Base-by-base conservation (phyloP, 2,888 invertebrate species). In the Mycalesis mineus region DNA sequence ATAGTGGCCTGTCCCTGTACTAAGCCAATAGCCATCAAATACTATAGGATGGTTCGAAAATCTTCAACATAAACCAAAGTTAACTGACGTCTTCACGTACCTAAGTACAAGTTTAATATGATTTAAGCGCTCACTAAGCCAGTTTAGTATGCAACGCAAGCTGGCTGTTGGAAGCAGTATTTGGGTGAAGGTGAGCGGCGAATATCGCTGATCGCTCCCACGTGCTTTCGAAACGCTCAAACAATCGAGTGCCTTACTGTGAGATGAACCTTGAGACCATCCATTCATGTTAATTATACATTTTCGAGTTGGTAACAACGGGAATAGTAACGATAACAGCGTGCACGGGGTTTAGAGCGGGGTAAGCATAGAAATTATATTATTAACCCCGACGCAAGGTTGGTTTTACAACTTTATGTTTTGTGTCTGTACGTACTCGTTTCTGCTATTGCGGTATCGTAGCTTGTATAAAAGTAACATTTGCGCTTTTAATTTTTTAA, bases 161-260 rank as follows among this genome's bases (percentile, higher is more conserved):
- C 15, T 15, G 36, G 44, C 37, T 9, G 37, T 37, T 36, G 11
- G 33, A 37, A 53, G 47, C 13, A 33, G 22, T 57, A 57, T 51
- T 40, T 36, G 45, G 50, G 57, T 57, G 51, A 57, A 57, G 57
- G 57, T 57, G 45, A 45, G 17, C 57, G 45, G 9, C 57, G 44
- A 29, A 39, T 50, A 57, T 57, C 57, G 31, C 37, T 29, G 51
- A 57, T 57, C 57, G 44, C 15, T 56, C 57, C 51, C 57, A 57
- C 51, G 57, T 45, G 57, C 51, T 57, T 57, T 57, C 51, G 45
- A 51, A 57, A 57, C 57, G 8, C 28, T 57, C 31, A 45, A 51
- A 57, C 57, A 57, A 57, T 57, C 31, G 31, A 13, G 31, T 15
- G 44, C 29, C 22, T 31, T 13, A 51, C 17, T 49, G 57, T 57